A percentile compares a stretch with the other conserved stretches of the same genome.
These are phyloP conservation scores for Hemitrygon akajei DNA, from an alignment of 2,797 vertebrate species.

Conservation along the genomic window DNA sequence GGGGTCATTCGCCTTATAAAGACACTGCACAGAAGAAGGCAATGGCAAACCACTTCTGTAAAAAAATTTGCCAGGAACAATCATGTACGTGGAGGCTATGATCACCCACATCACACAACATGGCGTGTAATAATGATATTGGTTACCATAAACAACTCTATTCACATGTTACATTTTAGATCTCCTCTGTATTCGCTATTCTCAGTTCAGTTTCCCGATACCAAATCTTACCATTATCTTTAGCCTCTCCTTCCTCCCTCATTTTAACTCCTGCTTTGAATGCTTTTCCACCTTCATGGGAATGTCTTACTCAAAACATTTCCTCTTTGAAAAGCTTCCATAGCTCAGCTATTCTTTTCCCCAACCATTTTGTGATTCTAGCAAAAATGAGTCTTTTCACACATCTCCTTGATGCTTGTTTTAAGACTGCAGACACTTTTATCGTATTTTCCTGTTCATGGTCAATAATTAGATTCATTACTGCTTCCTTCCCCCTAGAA, in stretches of 20 bases:
- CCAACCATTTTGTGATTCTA: background rate
- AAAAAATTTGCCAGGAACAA: too few species aligned
- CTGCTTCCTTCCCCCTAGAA: background rate
- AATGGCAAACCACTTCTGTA: too few species aligned
- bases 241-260: background rate
- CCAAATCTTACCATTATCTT: background rate
- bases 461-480: background rate
- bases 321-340: background rate
- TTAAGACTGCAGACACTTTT: background rate
- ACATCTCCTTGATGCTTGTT: background rate
- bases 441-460: background rate
- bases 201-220: background rate
- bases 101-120: too few species aligned
- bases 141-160: background rate
- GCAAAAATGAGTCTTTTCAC: background rate
- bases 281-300: background rate
- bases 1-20: too few species aligned
- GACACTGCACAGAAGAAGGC: too few species aligned
- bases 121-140: too few species aligned
- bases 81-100: too few species aligned
- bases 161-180: background rate
- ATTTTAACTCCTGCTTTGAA: background rate
- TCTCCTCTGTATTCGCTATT: background rate
- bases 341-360: too few species aligned
- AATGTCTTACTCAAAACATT: background rate